phyloP scores from a whole-genome alignment of 2,113 vertebrate genomes.

The Amblyornis subalaris region DNA sequence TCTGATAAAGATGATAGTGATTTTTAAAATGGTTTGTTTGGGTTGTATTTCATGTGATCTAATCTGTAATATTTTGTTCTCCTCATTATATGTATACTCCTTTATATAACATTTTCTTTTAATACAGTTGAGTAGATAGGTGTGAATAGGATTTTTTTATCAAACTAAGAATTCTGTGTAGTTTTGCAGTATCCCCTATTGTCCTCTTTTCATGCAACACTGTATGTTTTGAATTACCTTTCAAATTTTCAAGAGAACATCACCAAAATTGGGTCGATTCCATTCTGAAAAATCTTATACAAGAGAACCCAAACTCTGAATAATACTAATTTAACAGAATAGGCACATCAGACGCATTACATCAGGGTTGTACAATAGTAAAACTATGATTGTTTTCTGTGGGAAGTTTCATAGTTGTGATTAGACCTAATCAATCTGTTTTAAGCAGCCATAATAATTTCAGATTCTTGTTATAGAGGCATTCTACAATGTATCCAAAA shows the following conservation, averaged over 20 bases:
- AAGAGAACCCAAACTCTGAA: background rate
- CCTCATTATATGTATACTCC: background rate
- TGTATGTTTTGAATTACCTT: background rate
- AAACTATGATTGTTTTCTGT: background rate
- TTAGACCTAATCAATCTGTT: constrained; percentile 6
- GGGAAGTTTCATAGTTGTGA: background rate
- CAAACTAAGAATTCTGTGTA: background rate
- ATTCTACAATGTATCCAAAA: background rate
- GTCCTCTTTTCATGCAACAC: background rate
- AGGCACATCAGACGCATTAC: background rate
- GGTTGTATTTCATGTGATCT: background rate
- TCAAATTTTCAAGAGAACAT: background rate
- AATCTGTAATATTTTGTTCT: background rate
- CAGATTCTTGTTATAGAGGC: background rate
- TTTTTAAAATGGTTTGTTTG: background rate
- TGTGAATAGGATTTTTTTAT: background rate
- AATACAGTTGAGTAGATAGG: background rate
- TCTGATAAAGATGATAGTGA: background rate
- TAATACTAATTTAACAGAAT: background rate
- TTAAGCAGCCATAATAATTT: constrained; percentile 21
- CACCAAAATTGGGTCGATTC: background rate
- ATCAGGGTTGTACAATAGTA: background rate
- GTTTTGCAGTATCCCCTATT: background rate
- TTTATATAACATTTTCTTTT: background rate
- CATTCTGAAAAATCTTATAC: background rate